Conservation (phyloP, 2,888 invertebrate genomes). For the Smittia sp. region DNA sequence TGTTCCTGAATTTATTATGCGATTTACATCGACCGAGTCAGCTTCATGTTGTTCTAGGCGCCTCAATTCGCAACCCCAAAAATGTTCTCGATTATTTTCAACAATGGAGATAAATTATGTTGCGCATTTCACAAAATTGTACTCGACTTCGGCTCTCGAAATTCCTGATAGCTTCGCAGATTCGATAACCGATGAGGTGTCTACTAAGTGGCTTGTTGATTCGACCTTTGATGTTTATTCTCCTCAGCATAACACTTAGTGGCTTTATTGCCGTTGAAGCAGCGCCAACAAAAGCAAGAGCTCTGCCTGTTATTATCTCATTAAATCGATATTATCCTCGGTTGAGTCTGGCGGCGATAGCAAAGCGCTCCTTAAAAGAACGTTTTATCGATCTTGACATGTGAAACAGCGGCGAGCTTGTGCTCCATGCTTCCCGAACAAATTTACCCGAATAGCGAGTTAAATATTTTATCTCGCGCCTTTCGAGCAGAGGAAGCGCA, state of each 20-base stretch:
- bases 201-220: not conserved
- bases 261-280: not conserved
- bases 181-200: not conserved
- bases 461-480: no score
- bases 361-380: no score
- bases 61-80: not conserved
- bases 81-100: not conserved
- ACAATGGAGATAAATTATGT: slow-evolving; percentile 1
- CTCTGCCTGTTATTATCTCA: no score
- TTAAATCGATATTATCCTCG: no score
- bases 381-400: no score
- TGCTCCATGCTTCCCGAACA: no score
- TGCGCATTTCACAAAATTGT: not conserved
- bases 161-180: not conserved
- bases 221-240: not conserved
- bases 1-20: slow-evolving; percentile 11
- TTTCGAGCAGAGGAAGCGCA: no score
- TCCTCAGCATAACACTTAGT: not conserved
- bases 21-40: not conserved
- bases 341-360: no score
- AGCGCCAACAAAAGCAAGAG: no score
- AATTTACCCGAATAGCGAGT: no score
- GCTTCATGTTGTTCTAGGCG: not conserved
- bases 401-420: no score
- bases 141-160: no score